Percentiles rank a stretch among this genome's conserved stretches.
phyloP scores from a whole-genome alignment of 1,140 invertebrate genomes.

The Solen grandis region DNA sequence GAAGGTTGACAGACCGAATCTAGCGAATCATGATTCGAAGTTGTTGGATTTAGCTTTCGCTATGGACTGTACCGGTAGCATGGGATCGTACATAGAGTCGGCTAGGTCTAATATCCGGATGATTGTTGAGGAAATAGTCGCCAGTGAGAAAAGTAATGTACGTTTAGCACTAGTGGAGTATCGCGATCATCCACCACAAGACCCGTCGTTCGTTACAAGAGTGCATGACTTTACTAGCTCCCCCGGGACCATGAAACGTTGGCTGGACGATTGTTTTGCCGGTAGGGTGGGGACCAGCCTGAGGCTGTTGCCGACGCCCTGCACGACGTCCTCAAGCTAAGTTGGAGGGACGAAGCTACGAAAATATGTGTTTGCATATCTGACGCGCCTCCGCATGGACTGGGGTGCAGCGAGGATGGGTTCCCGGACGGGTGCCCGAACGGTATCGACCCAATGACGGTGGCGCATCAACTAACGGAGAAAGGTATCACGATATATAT shows the following conservation, averaged over 20 bases:
- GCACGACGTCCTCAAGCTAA: conserved; percentile 69
- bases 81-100: conserved; percentile 72
- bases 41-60: conserved; percentile 75
- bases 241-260: conserved; percentile 69
- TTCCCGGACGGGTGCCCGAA: conserved; percentile 70
- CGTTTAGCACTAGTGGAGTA: conserved; percentile 75
- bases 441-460: conserved; percentile 66
- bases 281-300: conserved; percentile 73
- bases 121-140: conserved; percentile 74
- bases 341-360: conserved; percentile 71
- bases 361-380: conserved; percentile 76
- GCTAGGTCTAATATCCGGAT: conserved; percentile 68
- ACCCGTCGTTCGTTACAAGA: conserved; percentile 68
- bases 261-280: conserved; percentile 68
- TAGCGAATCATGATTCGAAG: conserved; percentile 63
- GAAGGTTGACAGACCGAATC: conserved; percentile 39
- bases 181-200: conserved; percentile 73
- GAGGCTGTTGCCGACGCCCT: conserved; percentile 76
- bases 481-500: conserved; percentile 68
- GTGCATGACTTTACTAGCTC: conserved; percentile 72
- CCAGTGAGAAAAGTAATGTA: conserved; percentile 70
- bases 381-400: conserved; percentile 75
- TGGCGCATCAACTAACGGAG: conserved; percentile 61
- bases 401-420: conserved; percentile 48
- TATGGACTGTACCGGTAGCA: conserved; percentile 77